Evolutionary conservation across 2,888 invertebrate genomes (phyloP).

Genomic region (Ctena decussata): DNA sequence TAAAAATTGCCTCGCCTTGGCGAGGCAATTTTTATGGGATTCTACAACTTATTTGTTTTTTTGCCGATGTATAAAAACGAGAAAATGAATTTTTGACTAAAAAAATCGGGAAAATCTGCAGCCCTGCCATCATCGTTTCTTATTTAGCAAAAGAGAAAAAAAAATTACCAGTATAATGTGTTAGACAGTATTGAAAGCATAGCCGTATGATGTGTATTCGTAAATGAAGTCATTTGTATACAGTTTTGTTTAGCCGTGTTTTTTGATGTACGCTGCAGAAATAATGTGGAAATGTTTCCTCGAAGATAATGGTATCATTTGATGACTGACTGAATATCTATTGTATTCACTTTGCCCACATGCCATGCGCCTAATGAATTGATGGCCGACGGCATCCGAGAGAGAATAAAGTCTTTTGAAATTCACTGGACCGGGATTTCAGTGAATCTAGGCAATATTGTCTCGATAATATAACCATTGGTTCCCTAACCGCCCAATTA

Average conservation of each 20-base stretch:
- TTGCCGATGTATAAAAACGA: too few species aligned
- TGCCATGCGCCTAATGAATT: slow-evolving; percentile 50
- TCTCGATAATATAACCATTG: slow-evolving; percentile 26
- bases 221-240: slow-evolving; percentile 19
- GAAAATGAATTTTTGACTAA: too few species aligned
- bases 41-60: too few species aligned
- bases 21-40: too few species aligned
- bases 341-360: slow-evolving; percentile 52
- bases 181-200: background rate
- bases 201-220: background rate
- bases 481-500: slow-evolving; percentile 51
- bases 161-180: background rate
- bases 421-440: slow-evolving; percentile 41
- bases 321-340: slow-evolving; percentile 40
- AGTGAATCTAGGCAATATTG: slow-evolving; percentile 56
- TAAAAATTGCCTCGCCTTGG: too few species aligned
- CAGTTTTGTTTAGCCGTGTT: background rate
- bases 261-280: slow-evolving; percentile 12
- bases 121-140: too few species aligned
- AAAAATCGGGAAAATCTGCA: too few species aligned
- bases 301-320: slow-evolving; percentile 52
- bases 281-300: slow-evolving; percentile 47
- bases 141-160: background rate
- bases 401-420: slow-evolving; percentile 41
- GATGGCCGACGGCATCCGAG: slow-evolving; percentile 52